These are phyloP conservation scores for Erebia epiphron DNA, from an alignment of 2,888 invertebrate genomes.

Conservation along the genomic window DNA sequence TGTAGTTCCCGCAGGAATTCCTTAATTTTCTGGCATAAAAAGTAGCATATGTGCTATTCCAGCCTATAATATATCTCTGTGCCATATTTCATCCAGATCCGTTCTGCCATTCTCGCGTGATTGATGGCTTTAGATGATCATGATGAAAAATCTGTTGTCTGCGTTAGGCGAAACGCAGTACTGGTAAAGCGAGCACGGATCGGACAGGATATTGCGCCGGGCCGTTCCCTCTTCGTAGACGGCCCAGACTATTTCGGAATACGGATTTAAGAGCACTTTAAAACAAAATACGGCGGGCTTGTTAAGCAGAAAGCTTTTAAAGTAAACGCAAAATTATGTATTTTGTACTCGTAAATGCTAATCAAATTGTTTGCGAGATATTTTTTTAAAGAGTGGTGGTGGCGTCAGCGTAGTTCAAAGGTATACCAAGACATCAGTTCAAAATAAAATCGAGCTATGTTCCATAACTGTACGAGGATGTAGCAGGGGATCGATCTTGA, in stretches of 20 bases:
- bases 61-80: too few species aligned
- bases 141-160: neutral
- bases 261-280: constrained; percentile 22
- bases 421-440: too few species aligned
- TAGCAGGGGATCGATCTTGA: too few species aligned
- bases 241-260: constrained; percentile 5
- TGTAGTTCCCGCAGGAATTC: too few species aligned
- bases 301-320: constrained; percentile 4
- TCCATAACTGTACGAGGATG: too few species aligned
- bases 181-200: constrained; percentile 11
- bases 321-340: constrained; percentile 7
- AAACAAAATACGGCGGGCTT: constrained; percentile 13
- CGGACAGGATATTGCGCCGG: constrained; percentile 37
- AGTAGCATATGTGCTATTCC: too few species aligned
- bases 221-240: constrained; percentile 15
- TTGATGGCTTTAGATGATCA: too few species aligned
- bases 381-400: neutral
- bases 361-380: neutral
- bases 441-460: too few species aligned
- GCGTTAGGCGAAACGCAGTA: neutral
- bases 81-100: too few species aligned
- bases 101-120: too few species aligned
- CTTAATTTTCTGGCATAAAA: too few species aligned
- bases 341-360: constrained; percentile 8
- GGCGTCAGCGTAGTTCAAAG: neutral